Conservation (phyloP, 53 echinoderm and acorn worm genomes). For the Arbacia lixula region DNA sequence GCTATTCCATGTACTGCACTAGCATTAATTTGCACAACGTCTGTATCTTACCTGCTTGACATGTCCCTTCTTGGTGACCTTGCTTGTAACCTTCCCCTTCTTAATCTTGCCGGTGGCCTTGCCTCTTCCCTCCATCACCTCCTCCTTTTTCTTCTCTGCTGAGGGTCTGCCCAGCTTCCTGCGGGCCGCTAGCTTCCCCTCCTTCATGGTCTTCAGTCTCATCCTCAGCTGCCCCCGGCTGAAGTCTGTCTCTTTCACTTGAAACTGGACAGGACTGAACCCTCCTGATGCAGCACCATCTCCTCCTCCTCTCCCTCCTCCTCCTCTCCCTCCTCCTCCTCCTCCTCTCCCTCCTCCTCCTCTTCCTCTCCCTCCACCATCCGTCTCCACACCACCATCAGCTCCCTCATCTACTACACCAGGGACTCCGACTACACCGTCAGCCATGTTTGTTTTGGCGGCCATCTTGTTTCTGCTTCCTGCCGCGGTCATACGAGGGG, state of each 20-base stretch:
- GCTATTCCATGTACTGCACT: too few relatives aligned
- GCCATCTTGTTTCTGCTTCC: slow-evolving; percentile 30
- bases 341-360: too few relatives aligned
- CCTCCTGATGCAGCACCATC: too few relatives aligned
- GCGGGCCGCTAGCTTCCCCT: not conserved
- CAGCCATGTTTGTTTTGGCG: slow-evolving; percentile 22
- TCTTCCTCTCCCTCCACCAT: not conserved
- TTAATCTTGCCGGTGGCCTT: slow-evolving; percentile 16
- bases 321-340: too few relatives aligned
- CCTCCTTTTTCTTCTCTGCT: slow-evolving; percentile 21
- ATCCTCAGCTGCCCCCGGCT: slow-evolving; percentile 43
- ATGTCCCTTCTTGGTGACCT: not conserved
- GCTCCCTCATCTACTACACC: not conserved
- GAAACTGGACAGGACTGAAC: not conserved
- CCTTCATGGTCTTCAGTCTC: slow-evolving; percentile 39
- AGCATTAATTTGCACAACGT: too few relatives aligned
- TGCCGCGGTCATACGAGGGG: not conserved
- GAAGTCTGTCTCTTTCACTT: slow-evolving; percentile 41
- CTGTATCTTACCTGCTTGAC: slow-evolving; percentile 18
- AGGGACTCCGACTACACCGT: not conserved
- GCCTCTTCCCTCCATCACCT: not conserved
- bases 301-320: too few relatives aligned
- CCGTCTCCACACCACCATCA: not conserved
- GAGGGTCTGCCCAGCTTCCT: slow-evolving; percentile 6
- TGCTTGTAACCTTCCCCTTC: not conserved